These are phyloP conservation scores for Pseudorhombus dupliciocellatus DNA, from an alignment of 2,113 vertebrate genomes.

Conservation along the genomic window DNA sequence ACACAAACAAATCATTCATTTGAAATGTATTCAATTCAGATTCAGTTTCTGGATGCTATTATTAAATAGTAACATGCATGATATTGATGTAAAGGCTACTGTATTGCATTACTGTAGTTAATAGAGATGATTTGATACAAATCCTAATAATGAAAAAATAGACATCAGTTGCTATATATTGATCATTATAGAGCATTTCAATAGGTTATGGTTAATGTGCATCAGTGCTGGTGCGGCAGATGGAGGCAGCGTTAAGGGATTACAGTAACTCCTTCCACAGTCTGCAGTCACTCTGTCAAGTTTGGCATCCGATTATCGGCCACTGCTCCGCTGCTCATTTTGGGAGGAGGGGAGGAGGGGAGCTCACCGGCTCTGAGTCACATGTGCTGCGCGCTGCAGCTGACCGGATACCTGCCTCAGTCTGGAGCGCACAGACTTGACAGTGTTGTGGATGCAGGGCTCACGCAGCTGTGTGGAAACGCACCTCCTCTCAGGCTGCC, in stretches of 20 bases:
- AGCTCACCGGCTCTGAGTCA: conserved; percentile 52
- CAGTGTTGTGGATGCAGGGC: conserved; percentile 53
- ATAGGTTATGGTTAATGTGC: conserved; percentile 17
- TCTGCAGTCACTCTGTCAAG: conserved; percentile 57
- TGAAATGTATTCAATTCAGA: background rate
- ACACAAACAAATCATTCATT: no score
- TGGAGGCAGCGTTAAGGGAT: conserved; percentile 74
- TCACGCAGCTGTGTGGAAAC: conserved; percentile 31
- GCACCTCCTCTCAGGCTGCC: conserved; percentile 46
- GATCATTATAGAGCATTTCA: conserved; percentile 1
- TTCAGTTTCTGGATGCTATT: background rate
- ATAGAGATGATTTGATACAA: background rate
- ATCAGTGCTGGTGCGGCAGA: conserved; percentile 47
- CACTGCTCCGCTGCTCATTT: conserved; percentile 35
- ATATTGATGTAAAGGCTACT: background rate
- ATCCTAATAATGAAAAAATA: background rate
- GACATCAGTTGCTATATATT: conserved; percentile 13
- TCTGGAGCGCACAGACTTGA: conserved; percentile 20
- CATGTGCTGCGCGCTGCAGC: conserved; percentile 62
- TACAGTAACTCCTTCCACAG: conserved; percentile 76
- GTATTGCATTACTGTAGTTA: background rate
- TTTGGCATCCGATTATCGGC: conserved; percentile 60
- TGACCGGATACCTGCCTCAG: conserved; percentile 42
- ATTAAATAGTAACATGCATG: background rate
- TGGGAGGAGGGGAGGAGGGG: conserved; percentile 28